These are phyloP conservation scores for Chamaetylas fuelleborni DNA, from an alignment of 2,113 vertebrate genomes.

Conservation along the genomic window DNA sequence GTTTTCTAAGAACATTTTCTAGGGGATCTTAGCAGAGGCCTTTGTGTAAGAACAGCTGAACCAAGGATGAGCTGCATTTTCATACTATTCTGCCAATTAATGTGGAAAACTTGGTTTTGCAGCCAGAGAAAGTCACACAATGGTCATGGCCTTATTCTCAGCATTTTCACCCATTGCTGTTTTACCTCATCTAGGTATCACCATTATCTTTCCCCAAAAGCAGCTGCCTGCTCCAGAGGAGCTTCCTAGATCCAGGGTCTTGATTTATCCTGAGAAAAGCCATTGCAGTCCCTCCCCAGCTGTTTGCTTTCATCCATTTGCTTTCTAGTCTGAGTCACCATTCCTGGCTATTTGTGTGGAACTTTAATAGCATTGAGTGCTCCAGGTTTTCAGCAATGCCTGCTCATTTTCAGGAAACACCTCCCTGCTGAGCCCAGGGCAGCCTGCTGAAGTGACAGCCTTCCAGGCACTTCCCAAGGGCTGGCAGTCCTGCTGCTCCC, in stretches of 20 bases:
- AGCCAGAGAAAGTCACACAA: not conserved
- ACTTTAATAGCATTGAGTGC: not conserved
- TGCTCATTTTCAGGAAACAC: not conserved
- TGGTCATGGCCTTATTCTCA: not conserved
- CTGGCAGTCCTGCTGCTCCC: not conserved
- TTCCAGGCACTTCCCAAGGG: not conserved
- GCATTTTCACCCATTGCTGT: not conserved
- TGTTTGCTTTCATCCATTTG: not conserved
- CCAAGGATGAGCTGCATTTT: not conserved
- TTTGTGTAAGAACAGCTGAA: not conserved
- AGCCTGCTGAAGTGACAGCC: not conserved
- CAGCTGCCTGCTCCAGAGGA: not conserved
- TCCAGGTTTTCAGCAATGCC: not conserved
- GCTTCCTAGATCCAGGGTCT: not conserved
- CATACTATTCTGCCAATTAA: not conserved
- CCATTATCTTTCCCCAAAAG: not conserved
- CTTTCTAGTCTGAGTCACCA: not conserved
- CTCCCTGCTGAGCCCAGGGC: not conserved
- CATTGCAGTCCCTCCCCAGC: rapidly evolving
- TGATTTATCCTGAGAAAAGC: not conserved
- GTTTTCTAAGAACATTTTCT: not conserved
- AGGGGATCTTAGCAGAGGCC: not conserved
- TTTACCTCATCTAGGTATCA: not conserved
- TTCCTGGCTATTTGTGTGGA: not conserved
- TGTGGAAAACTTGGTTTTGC: not conserved